Evolutionary conservation across 2,888 invertebrate genomes (phyloP).

Genomic region (Neoascia interrupta): DNA sequence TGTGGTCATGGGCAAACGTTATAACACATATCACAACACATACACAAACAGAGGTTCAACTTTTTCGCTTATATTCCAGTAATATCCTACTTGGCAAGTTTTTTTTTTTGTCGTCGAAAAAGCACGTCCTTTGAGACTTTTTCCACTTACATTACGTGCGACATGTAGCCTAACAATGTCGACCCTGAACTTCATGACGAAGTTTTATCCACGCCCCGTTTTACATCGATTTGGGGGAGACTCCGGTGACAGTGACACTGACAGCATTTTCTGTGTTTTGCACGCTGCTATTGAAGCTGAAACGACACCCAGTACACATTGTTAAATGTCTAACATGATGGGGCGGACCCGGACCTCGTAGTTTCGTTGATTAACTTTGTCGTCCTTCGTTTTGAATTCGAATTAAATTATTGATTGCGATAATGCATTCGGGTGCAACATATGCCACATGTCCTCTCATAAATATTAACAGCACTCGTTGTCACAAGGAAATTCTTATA

Average conservation of each 20-base stretch:
- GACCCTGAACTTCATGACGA: slow-evolving; percentile 42
- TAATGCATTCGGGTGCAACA: slow-evolving; percentile 20
- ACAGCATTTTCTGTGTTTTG: slow-evolving; percentile 3
- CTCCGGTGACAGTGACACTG: background rate
- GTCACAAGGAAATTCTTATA: background rate
- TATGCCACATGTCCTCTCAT: slow-evolving; percentile 11
- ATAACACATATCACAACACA: no score
- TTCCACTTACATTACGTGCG: slow-evolving; percentile 40
- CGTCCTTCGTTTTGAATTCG: slow-evolving; percentile 10
- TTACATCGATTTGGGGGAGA: background rate
- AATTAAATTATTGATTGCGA: slow-evolving; percentile 34
- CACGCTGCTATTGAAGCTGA: slow-evolving; percentile 3
- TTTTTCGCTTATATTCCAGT: slow-evolving; percentile 10
- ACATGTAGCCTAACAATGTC: slow-evolving; percentile 35
- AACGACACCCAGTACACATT: background rate
- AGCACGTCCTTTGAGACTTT: slow-evolving; percentile 35
- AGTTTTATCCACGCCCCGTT: background rate
- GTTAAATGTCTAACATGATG: slow-evolving; percentile 3
- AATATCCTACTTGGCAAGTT: slow-evolving; percentile 19
- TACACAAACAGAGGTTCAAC: background rate
- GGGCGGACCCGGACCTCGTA: background rate
- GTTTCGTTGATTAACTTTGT: slow-evolving; percentile 18
- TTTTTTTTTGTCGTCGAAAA: background rate
- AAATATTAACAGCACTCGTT: slow-evolving; percentile 13
- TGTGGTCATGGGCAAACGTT: background rate